Base-by-base conservation (phyloP, 2,797 vertebrate species). In the Micrastur ruficollis region DNA sequence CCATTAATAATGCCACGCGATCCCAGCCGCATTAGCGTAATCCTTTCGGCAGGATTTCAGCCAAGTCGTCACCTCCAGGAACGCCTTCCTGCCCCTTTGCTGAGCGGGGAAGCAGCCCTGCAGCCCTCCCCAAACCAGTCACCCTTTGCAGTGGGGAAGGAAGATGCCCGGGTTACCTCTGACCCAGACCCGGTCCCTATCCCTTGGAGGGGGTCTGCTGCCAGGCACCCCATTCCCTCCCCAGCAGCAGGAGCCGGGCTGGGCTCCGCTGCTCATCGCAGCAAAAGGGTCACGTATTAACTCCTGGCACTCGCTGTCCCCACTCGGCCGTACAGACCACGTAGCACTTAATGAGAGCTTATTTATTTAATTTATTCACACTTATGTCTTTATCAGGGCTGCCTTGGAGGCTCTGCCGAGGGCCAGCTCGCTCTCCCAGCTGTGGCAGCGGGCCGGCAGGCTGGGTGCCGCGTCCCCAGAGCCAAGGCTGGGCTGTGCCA, bases 181-280 rank as follows among this genome's bases (percentile, higher is more conserved):
- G 36, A 47, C n/a, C 32, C 40, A 66, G 46, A 18, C 29, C 21
- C 10, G 2, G 27, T 17, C 31, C 15, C 31, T 18, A 9, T 13
- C 38, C 49, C 15, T 31, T 7, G 17, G 44, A 44, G 21, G 26
- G 12, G 9, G 3, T 2, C 4, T 14, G 3, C 70, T 74, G 59
- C 7, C 55, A 62, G 34, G 38, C 22, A 3, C 22, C 20, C 21
- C 12, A 17, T 19, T 67, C 19, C 78, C 11, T 81, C 8, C 11
- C 27, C n/a, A 23, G 1, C 46, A 31, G 34, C 5, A 4, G 52
- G 44, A 80, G 6, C 36, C 0, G 0, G 50, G 44, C 74, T 56
- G 67, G 55, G 50, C 10, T 7, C n/a, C 1, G 3, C 70, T 40
- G 58, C 20, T 49, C 29, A 1, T 6, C 3, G 1, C 38, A 50